phyloP scores from a whole-genome alignment of 2,888 invertebrate genomes.

The Automeris io region DNA sequence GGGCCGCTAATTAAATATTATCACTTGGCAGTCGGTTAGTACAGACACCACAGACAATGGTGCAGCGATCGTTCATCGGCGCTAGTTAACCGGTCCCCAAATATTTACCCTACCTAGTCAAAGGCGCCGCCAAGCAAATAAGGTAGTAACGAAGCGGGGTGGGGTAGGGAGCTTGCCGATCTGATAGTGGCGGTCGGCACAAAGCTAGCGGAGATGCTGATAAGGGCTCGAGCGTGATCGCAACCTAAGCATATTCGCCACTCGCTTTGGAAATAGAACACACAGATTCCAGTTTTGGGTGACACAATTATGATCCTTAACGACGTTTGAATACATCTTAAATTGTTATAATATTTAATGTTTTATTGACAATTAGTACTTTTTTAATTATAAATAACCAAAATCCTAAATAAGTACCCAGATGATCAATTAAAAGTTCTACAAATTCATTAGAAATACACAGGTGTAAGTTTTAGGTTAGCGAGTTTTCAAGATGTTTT shows the following conservation, averaged over 20 bases:
- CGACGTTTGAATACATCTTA: not conserved
- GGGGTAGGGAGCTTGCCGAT: constrained; percentile 40
- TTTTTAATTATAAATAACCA: not conserved
- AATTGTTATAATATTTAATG: not conserved
- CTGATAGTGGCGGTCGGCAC: constrained; percentile 53
- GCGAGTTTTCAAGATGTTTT: not conserved
- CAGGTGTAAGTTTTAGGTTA: not conserved
- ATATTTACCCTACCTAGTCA: constrained; percentile 65
- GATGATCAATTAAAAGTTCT: not conserved
- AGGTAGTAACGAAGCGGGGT: constrained; percentile 37
- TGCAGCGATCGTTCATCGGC: constrained; percentile 60
- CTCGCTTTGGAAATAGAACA: constrained; percentile 38
- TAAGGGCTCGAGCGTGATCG: constrained; percentile 45
- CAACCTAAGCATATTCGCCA: constrained; percentile 38
- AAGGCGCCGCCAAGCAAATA: constrained; percentile 63
- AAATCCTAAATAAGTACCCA: not conserved
- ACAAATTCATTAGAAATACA: not conserved
- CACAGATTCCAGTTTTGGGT: constrained; percentile 9
- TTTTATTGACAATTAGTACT: not conserved
- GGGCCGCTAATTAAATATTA: constrained; percentile 73
- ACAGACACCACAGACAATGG: constrained; percentile 66
- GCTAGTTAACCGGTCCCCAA: constrained; percentile 68
- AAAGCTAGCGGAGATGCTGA: constrained; percentile 57
- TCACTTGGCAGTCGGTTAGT: constrained; percentile 56
- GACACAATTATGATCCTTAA: not conserved